These are phyloP conservation scores for Aphidoletes aphidimyza DNA, from an alignment of 2,888 invertebrate genomes.

Conservation along the genomic window DNA sequence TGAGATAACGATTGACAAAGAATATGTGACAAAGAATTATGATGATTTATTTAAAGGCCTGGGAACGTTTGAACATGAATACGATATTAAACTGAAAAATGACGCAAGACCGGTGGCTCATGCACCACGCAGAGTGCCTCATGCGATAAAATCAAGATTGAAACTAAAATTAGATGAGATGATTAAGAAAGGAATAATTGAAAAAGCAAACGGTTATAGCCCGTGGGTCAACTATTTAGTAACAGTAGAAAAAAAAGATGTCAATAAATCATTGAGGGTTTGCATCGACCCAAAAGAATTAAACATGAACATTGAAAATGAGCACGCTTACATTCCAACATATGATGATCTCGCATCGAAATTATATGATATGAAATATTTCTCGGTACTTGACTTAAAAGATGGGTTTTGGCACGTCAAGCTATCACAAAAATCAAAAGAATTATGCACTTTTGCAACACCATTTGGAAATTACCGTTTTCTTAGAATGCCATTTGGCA, in stretches of 20 bases:
- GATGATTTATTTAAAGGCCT: too few relatives aligned
- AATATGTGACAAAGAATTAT: constrained; percentile 10
- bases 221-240: too few relatives aligned
- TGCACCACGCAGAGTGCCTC: background rate
- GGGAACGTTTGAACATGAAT: background rate
- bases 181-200: constrained; percentile 38
- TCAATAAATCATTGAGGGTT: too few relatives aligned
- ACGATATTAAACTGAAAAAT: background rate
- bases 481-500: constrained; percentile 56
- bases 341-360: constrained; percentile 56
- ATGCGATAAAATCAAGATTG: background rate
- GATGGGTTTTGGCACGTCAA: too few relatives aligned
- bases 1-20: too few relatives aligned
- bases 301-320: constrained; percentile 55
- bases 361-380: constrained; percentile 54
- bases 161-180: background rate
- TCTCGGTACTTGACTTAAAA: background rate
- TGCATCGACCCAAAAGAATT: constrained; percentile 55
- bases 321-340: constrained; percentile 56
- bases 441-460: constrained; percentile 56
- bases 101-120: background rate
- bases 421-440: too few relatives aligned
- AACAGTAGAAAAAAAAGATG: too few relatives aligned
- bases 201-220: too few relatives aligned
- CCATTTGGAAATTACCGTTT: constrained; percentile 55